Conservation (phyloP, 2,797 vertebrate species). For the Urophycis tenuis region DNA sequence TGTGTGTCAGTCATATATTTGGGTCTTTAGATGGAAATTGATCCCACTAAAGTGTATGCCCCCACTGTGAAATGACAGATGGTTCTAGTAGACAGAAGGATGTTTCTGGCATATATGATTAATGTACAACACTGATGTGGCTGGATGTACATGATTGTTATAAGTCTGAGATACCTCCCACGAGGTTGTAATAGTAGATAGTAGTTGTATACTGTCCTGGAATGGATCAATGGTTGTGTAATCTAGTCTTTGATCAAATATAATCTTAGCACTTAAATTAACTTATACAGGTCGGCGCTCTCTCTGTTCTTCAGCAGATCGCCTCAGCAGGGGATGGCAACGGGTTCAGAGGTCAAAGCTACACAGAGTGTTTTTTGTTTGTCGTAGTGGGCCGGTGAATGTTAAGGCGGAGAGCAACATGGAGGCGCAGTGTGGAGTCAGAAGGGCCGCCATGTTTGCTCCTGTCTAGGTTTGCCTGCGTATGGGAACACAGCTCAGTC, state of each 20-base stretch:
- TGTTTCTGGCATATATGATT: background rate
- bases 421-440: background rate
- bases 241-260: conserved; percentile 3
- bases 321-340: background rate
- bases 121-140: background rate
- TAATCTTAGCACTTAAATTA: conserved; percentile 46
- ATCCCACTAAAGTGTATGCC: background rate
- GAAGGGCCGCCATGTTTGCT: background rate
- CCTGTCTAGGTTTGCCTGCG: background rate
- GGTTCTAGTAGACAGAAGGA: background rate
- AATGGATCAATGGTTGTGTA: background rate
- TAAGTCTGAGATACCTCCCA: conserved; percentile 6
- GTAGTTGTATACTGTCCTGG: conserved; percentile 5
- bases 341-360: background rate
- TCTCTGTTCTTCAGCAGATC: conserved; percentile 6
- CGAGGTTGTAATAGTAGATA: background rate
- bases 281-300: conserved; percentile 9
- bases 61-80: background rate
- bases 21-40: background rate
- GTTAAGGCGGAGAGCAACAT: background rate
- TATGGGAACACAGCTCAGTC: background rate
- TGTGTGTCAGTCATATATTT: background rate
- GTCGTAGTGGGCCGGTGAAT: background rate
- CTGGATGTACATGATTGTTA: background rate
- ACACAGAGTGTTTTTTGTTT: background rate